These are phyloP conservation scores for Steatocranus sp. DNA, from an alignment of 2,797 vertebrate species.

Conservation along the genomic window DNA sequence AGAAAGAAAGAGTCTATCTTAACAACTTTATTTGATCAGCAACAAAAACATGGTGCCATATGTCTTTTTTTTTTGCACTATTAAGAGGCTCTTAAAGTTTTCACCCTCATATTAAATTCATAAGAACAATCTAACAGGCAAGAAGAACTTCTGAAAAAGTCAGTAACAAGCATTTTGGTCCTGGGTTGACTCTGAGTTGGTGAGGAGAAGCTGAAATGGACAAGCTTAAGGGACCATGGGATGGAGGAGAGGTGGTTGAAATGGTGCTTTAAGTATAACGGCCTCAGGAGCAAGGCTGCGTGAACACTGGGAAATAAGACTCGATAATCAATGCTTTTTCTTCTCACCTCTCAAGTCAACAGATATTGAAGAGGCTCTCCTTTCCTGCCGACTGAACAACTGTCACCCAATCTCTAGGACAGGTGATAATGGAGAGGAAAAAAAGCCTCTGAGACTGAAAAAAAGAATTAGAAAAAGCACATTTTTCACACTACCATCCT, in stretches of 20 bases:
- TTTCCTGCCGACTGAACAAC: constrained; percentile 68
- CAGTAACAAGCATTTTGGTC: constrained; percentile 29
- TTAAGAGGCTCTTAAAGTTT: not conserved
- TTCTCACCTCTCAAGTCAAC: constrained; percentile 44
- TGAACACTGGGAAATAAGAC: constrained; percentile 46
- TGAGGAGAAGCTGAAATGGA: not conserved
- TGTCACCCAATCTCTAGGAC: constrained; percentile 52
- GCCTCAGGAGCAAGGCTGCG: constrained; percentile 7
- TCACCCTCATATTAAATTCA: constrained; percentile 58
- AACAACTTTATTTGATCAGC: not conserved
- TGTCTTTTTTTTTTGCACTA: not conserved
- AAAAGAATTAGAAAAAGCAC: constrained; percentile 38
- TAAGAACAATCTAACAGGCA: constrained; percentile 1
- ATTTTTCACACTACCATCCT: constrained; percentile 51
- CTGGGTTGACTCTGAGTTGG: not conserved
- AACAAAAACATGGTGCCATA: not conserved
- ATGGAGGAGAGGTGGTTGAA: not conserved
- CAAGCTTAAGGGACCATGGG: not conserved
- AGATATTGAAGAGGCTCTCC: constrained; percentile 51
- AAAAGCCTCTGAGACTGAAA: constrained; percentile 17
- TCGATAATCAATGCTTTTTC: constrained; percentile 67
- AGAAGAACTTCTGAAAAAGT: constrained; percentile 15
- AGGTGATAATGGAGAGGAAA: constrained; percentile 63
- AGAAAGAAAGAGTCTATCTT: not conserved
- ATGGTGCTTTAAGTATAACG: constrained; percentile 11